Base-by-base conservation (phyloP, 2,797 vertebrate genomes). In the Chaunax sp. region DNA sequence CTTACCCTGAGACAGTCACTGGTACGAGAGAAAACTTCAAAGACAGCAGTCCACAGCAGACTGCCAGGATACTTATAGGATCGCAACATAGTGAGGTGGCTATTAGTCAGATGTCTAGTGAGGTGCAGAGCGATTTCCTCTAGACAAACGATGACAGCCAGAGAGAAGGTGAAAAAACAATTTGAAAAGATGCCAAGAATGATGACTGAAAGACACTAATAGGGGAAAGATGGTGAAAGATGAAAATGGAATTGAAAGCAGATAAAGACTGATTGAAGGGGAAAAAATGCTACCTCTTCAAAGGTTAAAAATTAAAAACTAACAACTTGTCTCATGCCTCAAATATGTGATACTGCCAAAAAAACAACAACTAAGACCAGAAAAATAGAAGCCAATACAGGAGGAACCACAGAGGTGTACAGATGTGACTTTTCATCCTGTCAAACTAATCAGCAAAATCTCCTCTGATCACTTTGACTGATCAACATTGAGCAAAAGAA, bases 61-160 rank as follows among this genome's bases (percentile, higher is more conserved):
- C 92, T 18, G 90, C 84, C 19, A 89, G 86, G 38, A 90, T 92
- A 55, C 80, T 94, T 19, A 79, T 81, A 64, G 90, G 90, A 50
- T 91, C 87, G 2, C 37, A 37, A 8, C 83, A 91, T 20, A 87
- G 84, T 10, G 92, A 94, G 63, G 86, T 92, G 68, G 89, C 90
- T 10, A 84, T 93, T 63, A 94, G 93, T 80, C 92, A 92, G 79
- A 85, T 94, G 26, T 94, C 94, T 65, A 93, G 85, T 5, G 93
- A 94, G 51, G 6, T 92, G 43, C 92, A 93, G 73, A 94, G 93
- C 0, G 93, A 94, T 67, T 93, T 94, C 66, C 88, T 94, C 15
- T 94, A 91, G 57, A 69, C 18, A 46, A 53, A 35, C n/a, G 67
- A 64, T 57, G 30, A 52, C 3, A 50, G 37, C 11, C 14, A 4